These are phyloP conservation scores for Phrynocephalus vlangalii DNA, from an alignment of 2,797 vertebrate species.

Conservation along the genomic window DNA sequence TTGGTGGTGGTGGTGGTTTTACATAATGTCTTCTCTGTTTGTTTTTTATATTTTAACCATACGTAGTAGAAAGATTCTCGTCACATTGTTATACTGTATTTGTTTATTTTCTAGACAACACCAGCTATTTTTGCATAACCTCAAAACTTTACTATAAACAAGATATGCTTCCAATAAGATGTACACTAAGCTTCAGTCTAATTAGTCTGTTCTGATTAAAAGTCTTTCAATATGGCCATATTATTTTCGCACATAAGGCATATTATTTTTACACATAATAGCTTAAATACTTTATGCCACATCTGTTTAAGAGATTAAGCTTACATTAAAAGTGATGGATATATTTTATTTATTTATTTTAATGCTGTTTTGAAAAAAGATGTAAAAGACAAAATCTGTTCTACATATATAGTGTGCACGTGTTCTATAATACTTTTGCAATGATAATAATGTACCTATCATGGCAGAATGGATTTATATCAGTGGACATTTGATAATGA, in stretches of 20 bases:
- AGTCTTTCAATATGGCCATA: background rate
- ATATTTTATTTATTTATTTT: background rate
- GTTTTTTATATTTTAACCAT: background rate
- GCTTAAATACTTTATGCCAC: background rate
- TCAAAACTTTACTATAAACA: background rate
- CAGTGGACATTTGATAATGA: background rate
- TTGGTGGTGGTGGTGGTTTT: background rate
- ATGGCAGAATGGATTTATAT: background rate
- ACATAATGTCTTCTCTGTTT: background rate
- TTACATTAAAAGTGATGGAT: background rate
- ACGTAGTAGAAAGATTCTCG: background rate
- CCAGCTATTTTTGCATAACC: background rate
- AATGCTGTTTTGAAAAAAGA: background rate
- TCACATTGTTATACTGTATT: background rate
- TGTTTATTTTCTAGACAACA: background rate
- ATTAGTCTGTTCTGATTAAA: background rate
- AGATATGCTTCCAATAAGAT: rapidly evolving
- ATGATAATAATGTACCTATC: background rate
- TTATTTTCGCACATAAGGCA: background rate
- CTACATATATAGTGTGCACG: background rate
- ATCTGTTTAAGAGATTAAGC: background rate
- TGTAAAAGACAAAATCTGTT: background rate
- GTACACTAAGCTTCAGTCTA: background rate
- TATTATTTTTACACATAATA: background rate
- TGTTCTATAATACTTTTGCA: background rate